Base-by-base conservation (phyloP, 2,113 vertebrate species). In the Conger conger region DNA sequence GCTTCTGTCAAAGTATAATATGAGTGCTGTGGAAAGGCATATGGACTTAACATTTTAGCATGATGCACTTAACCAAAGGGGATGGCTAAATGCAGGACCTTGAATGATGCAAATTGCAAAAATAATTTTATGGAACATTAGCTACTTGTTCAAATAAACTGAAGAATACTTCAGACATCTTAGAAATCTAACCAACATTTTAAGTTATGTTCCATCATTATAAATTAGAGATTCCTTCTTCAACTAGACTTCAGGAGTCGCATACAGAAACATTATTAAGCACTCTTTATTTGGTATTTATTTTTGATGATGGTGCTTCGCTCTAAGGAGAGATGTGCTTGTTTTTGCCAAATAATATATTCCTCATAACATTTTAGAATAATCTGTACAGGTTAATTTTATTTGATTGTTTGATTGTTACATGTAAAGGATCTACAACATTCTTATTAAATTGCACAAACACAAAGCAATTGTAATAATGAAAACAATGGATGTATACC, bases 31-130 rank as follows among this genome's bases (percentile, higher is more conserved):
- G 85, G 87, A 90, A 86, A 92, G 87, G 91, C 90, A 92, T 87
- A 86, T 91, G 85, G 88, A 91, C 92, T 92, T 92, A 92, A 90
- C 92, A 91, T 94, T 93, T 93, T 91, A 91, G 87, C 90, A 92
- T 88, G 91, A 92, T 73, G 89, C 89, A 93, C 95, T 85, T 95
- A 92, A 92, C 93, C 92, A 87, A 82, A 86, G 89, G 89, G 89
- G 90, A 92, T 88, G 86, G 90, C 89, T 89, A 38, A 80, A 87
- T 92, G 88, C 84, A 86, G 83, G 84, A 76, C 90, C 83, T 85
- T 91, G 81, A 94, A 93, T 92, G 82, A 94, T 93, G 88, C 86
- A 92, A 90, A 91, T 53, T 86, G 87, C 17, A 33, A 36, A 78
- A 91, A 86, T 63, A 84, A 88, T 91, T 93, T 92, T 90, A 92